Evolutionary conservation across 2,888 invertebrate species (phyloP), one percentile per base, ranked within the genome.

Genomic region (Erynnis tages): DNA sequence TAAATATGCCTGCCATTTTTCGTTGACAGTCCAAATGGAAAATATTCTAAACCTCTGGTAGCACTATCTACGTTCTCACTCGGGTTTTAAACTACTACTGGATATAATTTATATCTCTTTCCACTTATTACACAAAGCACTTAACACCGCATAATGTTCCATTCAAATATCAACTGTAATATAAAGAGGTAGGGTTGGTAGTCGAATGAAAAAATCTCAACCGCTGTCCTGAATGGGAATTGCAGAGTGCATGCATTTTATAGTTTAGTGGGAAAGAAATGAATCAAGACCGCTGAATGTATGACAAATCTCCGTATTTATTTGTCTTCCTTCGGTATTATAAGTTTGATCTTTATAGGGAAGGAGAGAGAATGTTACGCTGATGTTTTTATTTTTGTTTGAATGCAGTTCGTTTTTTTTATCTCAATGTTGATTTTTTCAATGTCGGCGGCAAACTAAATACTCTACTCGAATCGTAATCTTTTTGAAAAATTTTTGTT

Each of bases 51-150:
- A 64, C 65, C 66, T 57, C 58, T 56, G 54, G 56, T 60, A 57
- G 58, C 65, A 64, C 64, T 69, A 69, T 68, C 68, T 56, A 59
- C 58, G 55, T 64, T 60, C 65, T 67, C 71, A 69, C 63, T 62
- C 67, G 60, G 59, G 63, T 60, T 66, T 69, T 67, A 67, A 66
- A 62, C 66, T 66, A 62, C 62, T 61, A 56, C 59, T 58, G 65
- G 66, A 63, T 66, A 68, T 67, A 71, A 69, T 69, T 72, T 70
- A 72, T 71, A 67, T 62, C 58, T 56, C 56, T 54, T 54, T 38
- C 55, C 53, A 30, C 54, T 56, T 56, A 61, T 57, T 58, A 8
- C 52, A 48, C 56, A 63, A 68, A 63, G 61, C 59, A 61, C 59
- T 57, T 60, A 67, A 59, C 27, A 43, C 54, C 54, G 6, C n/a